phyloP scores from a whole-genome alignment of 2,888 invertebrate species.

The Sericinus montela region DNA sequence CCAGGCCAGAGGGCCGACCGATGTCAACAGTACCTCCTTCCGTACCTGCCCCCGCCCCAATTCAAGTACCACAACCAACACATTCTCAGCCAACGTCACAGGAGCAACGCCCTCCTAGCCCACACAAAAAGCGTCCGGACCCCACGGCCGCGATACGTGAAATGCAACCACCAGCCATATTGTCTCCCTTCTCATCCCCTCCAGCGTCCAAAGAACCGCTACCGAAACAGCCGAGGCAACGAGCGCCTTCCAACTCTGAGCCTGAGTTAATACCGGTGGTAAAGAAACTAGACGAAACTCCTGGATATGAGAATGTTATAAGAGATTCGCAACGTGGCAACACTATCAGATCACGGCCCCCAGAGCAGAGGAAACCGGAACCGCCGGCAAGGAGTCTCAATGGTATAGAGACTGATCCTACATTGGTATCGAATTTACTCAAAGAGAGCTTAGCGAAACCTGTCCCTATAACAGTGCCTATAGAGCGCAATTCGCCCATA shows the following conservation, averaged over 20 bases:
- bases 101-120: conserved; percentile 45
- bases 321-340: conserved; percentile 71
- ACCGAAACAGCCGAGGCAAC: conserved; percentile 41
- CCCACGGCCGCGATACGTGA: conserved; percentile 54
- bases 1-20: conserved; percentile 33
- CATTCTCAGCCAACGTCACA: conserved; percentile 33
- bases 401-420: conserved; percentile 86
- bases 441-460: conserved; percentile 81
- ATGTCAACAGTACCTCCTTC: conserved; percentile 28
- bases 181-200: conserved; percentile 75
- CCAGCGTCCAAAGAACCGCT: conserved; percentile 40
- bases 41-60: conserved; percentile 46
- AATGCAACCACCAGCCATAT: conserved; percentile 61
- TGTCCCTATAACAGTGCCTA: conserved; percentile 62
- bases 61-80: conserved; percentile 31
- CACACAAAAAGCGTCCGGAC: conserved; percentile 54
- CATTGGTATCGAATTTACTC: conserved; percentile 83
- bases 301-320: conserved; percentile 80
- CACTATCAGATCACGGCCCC: conserved; percentile 50
- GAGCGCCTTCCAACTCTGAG: conserved; percentile 74
- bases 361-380: conserved; percentile 61
- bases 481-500: conserved; percentile 54
- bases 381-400: conserved; percentile 61
- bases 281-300: conserved; percentile 81
- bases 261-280: conserved; percentile 81